These are phyloP conservation scores for Drosophila neotestacea DNA, from an alignment of 2,888 invertebrate genomes.

Conservation along the genomic window DNA sequence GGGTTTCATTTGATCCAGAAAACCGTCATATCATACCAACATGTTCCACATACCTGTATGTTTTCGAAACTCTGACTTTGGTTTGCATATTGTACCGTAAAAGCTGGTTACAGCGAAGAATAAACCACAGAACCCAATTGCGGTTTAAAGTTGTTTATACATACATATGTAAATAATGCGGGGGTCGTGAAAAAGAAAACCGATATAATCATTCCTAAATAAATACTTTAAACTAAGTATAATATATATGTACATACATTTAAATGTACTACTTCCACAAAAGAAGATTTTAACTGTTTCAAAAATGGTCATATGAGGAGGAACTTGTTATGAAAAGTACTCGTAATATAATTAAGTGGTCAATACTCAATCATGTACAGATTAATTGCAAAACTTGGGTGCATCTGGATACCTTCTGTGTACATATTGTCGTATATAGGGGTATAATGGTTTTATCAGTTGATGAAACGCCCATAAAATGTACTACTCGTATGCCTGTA, in stretches of 20 bases:
- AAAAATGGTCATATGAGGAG: neutral
- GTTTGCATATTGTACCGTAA: slow-evolving; percentile 12
- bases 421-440: neutral
- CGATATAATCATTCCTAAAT: neutral
- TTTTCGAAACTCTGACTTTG: neutral
- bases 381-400: slow-evolving; percentile 3
- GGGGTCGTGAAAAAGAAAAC: neutral
- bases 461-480: slow-evolving; percentile 41
- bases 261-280: neutral
- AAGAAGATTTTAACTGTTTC: neutral
- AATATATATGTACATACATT: neutral
- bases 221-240: no score
- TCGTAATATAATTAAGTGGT: neutral
- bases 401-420: slow-evolving; percentile 10
- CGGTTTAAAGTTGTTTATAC: neutral
- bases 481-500: neutral
- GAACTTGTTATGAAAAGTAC: neutral
- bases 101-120: neutral
- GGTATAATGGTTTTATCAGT: slow-evolving; percentile 19
- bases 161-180: neutral
- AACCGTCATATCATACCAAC: slow-evolving; percentile 13
- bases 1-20: slow-evolving; percentile 6
- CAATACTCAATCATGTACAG: neutral
- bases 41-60: slow-evolving; percentile 5
- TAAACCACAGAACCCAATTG: slow-evolving; percentile 3